A percentile compares a stretch with the other conserved stretches of the same genome.
These are phyloP conservation scores for Myioborus miniatus DNA, from an alignment of 2,797 vertebrate genomes.

Conservation along the genomic window DNA sequence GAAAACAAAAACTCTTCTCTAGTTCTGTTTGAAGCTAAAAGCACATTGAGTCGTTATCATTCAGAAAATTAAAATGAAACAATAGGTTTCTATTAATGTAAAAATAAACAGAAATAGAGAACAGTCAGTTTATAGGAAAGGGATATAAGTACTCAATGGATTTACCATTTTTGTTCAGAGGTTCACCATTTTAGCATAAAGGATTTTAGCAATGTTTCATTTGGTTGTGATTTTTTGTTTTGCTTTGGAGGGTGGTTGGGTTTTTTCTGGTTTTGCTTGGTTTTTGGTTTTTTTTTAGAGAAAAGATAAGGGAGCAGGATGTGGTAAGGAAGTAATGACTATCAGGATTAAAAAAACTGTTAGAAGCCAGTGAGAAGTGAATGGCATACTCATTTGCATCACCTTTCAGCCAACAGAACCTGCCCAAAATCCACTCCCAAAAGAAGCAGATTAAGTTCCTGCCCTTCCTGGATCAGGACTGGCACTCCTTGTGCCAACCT, in stretches of 20 bases:
- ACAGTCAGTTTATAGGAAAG: neutral
- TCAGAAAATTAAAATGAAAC: neutral
- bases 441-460: neutral
- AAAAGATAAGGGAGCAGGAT: neutral
- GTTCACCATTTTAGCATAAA: neutral
- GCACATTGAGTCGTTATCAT: neutral
- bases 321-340: neutral
- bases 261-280: fast-evolving
- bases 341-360: neutral
- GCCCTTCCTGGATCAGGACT: neutral
- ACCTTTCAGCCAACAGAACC: neutral
- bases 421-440: neutral
- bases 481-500: neutral
- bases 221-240: fast-evolving
- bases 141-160: neutral
- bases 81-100: neutral
- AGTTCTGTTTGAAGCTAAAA: neutral
- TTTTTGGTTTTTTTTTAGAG: neutral
- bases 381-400: neutral
- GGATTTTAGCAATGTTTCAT: neutral
- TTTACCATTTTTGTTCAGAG: neutral
- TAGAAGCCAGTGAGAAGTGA: neutral
- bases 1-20: neutral
- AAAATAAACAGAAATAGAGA: neutral
- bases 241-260: neutral